Evolutionary conservation across 2,888 invertebrate species (phyloP).

Genomic region (Athalia circularis): DNA sequence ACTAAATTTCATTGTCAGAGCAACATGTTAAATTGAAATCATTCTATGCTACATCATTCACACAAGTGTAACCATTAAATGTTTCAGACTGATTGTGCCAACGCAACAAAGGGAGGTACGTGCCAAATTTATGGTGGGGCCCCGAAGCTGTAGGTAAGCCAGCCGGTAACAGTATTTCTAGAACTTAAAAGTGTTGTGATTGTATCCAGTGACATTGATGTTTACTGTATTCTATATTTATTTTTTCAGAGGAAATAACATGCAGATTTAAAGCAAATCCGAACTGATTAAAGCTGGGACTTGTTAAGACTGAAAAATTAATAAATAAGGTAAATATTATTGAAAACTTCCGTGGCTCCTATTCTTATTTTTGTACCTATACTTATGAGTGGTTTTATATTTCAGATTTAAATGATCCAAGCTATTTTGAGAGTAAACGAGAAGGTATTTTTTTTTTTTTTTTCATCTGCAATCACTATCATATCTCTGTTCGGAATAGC

Average conservation of each 20-base stretch:
- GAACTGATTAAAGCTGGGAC: conserved; percentile 14
- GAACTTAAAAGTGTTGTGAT: not conserved
- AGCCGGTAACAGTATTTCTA: conserved; percentile 14
- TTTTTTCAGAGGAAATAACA: conserved; percentile 9
- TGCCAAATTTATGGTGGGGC: conserved; percentile 35
- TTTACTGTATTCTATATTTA: not conserved
- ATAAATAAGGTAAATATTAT: conserved; percentile 11
- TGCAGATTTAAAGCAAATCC: conserved; percentile 1
- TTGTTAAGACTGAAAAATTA: conserved; percentile 32
- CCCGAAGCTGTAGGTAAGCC: conserved; percentile 33
- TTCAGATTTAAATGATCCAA: conserved; percentile 26
- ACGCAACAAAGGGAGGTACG: conserved; percentile 36
- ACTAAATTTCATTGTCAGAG: conserved; percentile 17
- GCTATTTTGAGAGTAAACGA: not conserved
- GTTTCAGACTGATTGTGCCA: conserved; percentile 39
- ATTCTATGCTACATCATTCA: conserved; percentile 16
- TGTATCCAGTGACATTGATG: not conserved
- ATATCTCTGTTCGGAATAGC: not conserved
- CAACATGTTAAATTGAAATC: not conserved
- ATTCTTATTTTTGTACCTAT: conserved; percentile 5
- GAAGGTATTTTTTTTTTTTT: not conserved
- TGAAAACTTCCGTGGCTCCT: not conserved
- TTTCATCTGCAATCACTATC: not conserved
- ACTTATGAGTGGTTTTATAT: conserved; percentile 10
- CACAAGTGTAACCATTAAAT: conserved; percentile 20